Evolutionary conservation across 2,888 invertebrate genomes (phyloP).

Genomic region (Leucania comma): DNA sequence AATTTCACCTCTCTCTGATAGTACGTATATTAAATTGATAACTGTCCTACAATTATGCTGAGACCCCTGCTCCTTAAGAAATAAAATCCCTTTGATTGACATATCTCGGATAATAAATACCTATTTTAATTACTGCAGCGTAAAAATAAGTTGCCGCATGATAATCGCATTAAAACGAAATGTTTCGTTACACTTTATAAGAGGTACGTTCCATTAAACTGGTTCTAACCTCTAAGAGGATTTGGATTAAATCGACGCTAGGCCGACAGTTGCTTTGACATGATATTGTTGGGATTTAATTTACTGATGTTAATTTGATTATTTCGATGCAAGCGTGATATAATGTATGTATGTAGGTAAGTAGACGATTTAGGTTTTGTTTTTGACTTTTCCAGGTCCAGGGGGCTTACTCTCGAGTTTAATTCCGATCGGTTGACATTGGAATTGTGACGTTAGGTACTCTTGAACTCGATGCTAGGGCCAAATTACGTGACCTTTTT

Average conservation of each 20-base stretch:
- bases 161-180: conserved; percentile 71
- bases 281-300: conserved; percentile 82
- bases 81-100: conserved; percentile 44
- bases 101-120: conserved; percentile 47
- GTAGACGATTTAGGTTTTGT: not conserved
- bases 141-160: conserved; percentile 35
- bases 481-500: too few species aligned
- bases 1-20: not conserved
- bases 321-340: conserved; percentile 76
- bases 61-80: not conserved
- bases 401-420: too few species aligned
- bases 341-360: conserved; percentile 20
- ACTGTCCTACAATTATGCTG: conserved; percentile 9
- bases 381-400: too few species aligned
- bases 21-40: not conserved
- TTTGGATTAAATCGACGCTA: conserved; percentile 77
- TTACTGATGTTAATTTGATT: conserved; percentile 83
- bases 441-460: too few species aligned
- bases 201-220: conserved; percentile 60
- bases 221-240: conserved; percentile 60
- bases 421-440: too few species aligned
- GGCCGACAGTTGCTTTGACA: conserved; percentile 81
- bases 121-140: conserved; percentile 60
- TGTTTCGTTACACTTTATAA: conserved; percentile 48
- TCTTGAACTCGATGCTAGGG: too few species aligned